Evolutionary conservation across 2,888 invertebrate species (phyloP), one percentile per base, ranked within the genome.

Genomic region (Coremacera marginata): DNA sequence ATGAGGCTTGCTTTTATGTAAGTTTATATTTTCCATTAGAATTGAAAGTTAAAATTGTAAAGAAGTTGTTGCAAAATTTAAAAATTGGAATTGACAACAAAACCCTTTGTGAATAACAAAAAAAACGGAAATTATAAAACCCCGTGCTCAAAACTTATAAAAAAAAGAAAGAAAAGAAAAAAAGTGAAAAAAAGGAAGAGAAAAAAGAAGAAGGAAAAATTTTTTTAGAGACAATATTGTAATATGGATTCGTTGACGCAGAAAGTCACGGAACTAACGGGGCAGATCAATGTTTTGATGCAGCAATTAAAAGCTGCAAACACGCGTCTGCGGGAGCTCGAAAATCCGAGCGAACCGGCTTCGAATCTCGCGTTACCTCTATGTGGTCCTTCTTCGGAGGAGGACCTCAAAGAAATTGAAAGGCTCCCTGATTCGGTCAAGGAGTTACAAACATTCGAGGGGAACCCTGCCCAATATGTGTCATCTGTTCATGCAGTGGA

Each of bases 381-480:
- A 14, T 8, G 27, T n/a, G 65, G 31, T n/a, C 65, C 71, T 2
- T 44, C 11, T 9, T 34, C 16, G 8, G 76, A 76, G 44, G 7
- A 37, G 8, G 76, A 76, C 8, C 55, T 76, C 1, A 49, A 31
- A 31, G 71, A 76, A 19, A 76, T 76, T 8, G 51, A 63, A 1
- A 62, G 63, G 11, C 70, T 76, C 22, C 76, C 76, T 3, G 63
- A 71, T 27, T 22, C 34, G 31, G 76, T 76, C 9, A 76, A 62
- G 62, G 76, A 70, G 27, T 55, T 76, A 2, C 70, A 76, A 37
- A 19, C 19, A 1, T 76, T 75, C 22, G 75, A 75, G 3, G 75
- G 75, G 14, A 65, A 55, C 7, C 65, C 65, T 5, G 34, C 34
- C n/a, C 65, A 65, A n/a, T 31, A 65, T 11, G 65, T 65, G 16